Base-by-base conservation (phyloP, 2,888 invertebrate species). In the Gari tellinella region DNA sequence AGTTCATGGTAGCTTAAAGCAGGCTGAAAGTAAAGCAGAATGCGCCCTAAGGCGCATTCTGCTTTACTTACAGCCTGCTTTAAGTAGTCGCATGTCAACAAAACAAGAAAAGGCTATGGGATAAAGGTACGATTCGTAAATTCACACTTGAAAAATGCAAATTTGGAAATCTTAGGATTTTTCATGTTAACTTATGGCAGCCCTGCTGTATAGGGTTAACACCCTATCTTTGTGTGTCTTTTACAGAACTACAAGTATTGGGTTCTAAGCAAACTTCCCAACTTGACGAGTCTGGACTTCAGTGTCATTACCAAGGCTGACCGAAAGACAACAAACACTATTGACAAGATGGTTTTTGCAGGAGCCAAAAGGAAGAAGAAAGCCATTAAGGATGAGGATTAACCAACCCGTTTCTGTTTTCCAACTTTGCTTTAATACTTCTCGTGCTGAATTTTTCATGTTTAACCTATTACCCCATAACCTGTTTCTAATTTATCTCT, bases 291-390 rank as follows among this genome's bases (percentile, higher is more conserved):
- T 21, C 66, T 87, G 3, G 87, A 87, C 73, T 87, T 86, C 63
- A 86, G 83, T 53, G 51, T 64, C 15, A 76, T 86, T 1, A 86
- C 86, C 1, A 85, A 86, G 60, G 83, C 78, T 8, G 87, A 87
- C 56, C 65, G 70, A 53, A 77, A 56, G 41, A 86, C 85, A 12
- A 70, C 84, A 7, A 60, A 58, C 2, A 80, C 80, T 1, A 80
- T 74, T 76, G 66, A 73, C 21, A 81, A 72, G 38, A 80, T 82
- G 78, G 74, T 73, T 46, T 55, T 57, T 41, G 63, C 64, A 55
- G 69, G 72, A 10, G 23, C 49, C 17, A 82, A 81, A 61, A 84
- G 83, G 55, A 82, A 78, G 63, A 81, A 84, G 26, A 66, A 46
- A 41, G 49, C 49, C 12, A 77, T 76, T 4, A 75, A 80, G 4